Evolutionary conservation across 2,888 invertebrate species (phyloP).

Genomic region (Resseliella maxima): DNA sequence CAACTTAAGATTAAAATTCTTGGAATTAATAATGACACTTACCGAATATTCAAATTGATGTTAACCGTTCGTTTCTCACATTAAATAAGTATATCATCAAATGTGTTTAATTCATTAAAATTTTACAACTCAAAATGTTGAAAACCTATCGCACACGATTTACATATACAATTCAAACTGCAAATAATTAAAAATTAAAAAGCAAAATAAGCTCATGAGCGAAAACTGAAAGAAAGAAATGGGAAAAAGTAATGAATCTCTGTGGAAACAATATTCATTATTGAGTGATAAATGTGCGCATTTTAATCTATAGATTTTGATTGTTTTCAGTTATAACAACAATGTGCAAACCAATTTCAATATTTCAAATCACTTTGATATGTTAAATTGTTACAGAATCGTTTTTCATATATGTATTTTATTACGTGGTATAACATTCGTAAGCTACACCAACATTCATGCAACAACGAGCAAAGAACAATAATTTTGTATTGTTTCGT

Average conservation of each 20-base stretch:
- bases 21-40: too few species aligned
- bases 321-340: neutral
- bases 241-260: too few species aligned
- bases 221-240: too few species aligned
- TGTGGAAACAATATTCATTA: too few species aligned
- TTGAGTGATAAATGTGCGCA: neutral
- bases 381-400: neutral
- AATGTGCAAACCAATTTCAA: neutral
- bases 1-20: too few species aligned
- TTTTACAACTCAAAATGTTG: neutral
- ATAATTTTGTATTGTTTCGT: slow-evolving; percentile 16
- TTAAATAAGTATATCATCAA: too few species aligned
- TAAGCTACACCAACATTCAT: neutral
- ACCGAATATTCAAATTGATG: too few species aligned
- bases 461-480: slow-evolving; percentile 15
- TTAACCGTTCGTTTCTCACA: too few species aligned
- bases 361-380: neutral
- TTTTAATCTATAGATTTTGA: slow-evolving; percentile 5
- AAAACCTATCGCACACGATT: neutral
- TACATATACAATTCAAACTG: neutral
- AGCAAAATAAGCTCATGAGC: neutral
- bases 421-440: neutral
- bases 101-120: neutral
- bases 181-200: neutral
- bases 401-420: too few species aligned